Evolutionary conservation across 2,113 vertebrate species (phyloP), one percentile per base, ranked within the genome.

Genomic region (Hippocampus mohnikei): DNA sequence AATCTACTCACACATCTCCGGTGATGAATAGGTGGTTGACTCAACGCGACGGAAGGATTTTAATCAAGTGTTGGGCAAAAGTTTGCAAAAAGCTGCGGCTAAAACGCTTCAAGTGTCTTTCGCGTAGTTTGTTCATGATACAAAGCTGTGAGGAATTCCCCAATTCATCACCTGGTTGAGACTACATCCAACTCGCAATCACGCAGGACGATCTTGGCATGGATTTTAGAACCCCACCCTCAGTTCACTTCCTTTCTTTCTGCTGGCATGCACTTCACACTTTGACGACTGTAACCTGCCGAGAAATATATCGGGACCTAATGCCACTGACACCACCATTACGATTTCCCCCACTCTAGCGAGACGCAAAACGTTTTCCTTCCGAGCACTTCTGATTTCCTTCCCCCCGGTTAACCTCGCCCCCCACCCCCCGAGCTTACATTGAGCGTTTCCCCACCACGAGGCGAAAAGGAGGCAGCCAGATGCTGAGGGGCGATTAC

Each of bases 271-370:
- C 71, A 59, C 77, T 69, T 84, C 92, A 88, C 81, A 90, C 73
- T 62, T 86, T 84, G 81, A 90, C 8, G 67, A 69, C 75, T 74
- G 23, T 56, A 75, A 67, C 71, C 70, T 73, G 86, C 48, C 63
- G 48, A 60, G 65, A 81, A 83, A 89, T 85, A 82, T 81, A 86
- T 85, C 79, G 61, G 77, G 85, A 72, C 83, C 75, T 89, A 87
- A 50, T 58, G 48, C 69, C 76, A 66, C 74, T 66, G 71, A 82
- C 73, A 73, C 16, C 68, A 58, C 37, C 7, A 71, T 64, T 56
- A 46, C 67, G 25, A 53, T 77, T 66, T 71, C 40, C 73, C n/a
- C 40, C 61, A 69, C 42, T 44, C 29, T 4, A 33, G 29, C 48
- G 29, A 56, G 40, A 20, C 67, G 74, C 55, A 69, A 64, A 78